Evolutionary conservation across 2,888 invertebrate species (phyloP), one percentile per base, ranked within the genome.

Genomic region (Eupithecia insigniata): DNA sequence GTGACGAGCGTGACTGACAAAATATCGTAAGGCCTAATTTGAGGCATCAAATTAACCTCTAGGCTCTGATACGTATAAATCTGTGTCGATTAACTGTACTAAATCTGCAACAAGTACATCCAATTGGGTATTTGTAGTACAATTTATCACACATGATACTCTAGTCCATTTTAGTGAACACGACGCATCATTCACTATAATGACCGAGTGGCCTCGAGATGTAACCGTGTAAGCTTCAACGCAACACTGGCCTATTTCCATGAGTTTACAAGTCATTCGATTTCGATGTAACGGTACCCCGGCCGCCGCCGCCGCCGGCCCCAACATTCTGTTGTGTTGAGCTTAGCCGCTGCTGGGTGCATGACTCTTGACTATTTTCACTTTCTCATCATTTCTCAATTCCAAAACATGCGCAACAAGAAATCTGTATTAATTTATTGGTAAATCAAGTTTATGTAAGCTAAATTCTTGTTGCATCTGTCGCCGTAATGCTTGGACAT

Each of bases 231-330:
- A 68, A 64, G 66, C 68, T 64, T 67, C 69, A 78, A 81, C 75
- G 91, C 89, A 85, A 84, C 87, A 90, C 87, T 92, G 85, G 85
- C 92, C 90, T 81, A 85, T 90, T 89, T 90, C 82, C 88, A 86
- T 85, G 85, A 85, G 86, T 85, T 85, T 80, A 85, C 85, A 81
- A 85, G 88, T 86, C 87, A 86, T 87, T 84, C 83, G 90, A 89
- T 91, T 91, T 92, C 90, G 90, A 90, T 79, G 87, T 92, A 93
- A 92, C 93, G 92, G 93, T 92, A 90, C 84, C 76, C 76, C 61
- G 72, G 67, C 61, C 51, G n/a, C 66, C 60, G 72, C 34, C 34
- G 34, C 1, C 6, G 34, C 55, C 66, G 71, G 73, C 61, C 66
- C n/a, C 62, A 55, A 26, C 36, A 36, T 61, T 60, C 73, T 61